phyloP scores from a whole-genome alignment of 2,888 invertebrate genomes.

The Tachina lurida region DNA sequence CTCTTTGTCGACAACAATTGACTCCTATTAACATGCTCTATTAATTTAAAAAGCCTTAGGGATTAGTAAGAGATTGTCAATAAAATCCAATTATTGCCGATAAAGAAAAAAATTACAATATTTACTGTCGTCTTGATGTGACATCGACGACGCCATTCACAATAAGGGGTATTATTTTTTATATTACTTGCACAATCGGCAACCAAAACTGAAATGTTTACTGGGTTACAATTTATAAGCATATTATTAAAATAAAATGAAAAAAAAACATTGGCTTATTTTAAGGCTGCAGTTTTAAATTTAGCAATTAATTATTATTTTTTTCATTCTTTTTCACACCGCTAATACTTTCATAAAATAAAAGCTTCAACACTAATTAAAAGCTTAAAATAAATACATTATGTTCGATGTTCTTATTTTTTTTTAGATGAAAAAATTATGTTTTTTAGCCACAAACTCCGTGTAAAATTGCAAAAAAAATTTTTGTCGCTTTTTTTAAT shows the following conservation, averaged over 20 bases:
- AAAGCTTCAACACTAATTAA: constrained; percentile 44
- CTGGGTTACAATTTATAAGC: neutral
- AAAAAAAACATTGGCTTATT: constrained; percentile 22
- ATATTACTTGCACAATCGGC: too few species aligned
- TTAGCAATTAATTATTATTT: neutral
- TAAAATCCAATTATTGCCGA: too few species aligned
- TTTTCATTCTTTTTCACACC: constrained; percentile 30
- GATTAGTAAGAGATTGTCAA: too few species aligned
- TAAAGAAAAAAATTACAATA: too few species aligned
- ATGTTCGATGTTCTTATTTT: constrained; percentile 9
- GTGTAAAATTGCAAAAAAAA: constrained; percentile 66
- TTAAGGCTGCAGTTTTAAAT: constrained; percentile 10
- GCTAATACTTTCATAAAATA: constrained; percentile 43
- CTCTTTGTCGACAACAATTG: too few species aligned
- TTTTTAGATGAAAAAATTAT: constrained; percentile 33
- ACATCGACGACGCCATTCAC: too few species aligned
- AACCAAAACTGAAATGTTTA: neutral
- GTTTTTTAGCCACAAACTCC: constrained; percentile 79
- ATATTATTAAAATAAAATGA: neutral
- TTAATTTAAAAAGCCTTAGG: too few species aligned
- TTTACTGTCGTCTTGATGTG: too few species aligned
- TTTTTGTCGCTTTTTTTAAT: constrained; percentile 31
- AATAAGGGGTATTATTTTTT: too few species aligned
- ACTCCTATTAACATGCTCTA: too few species aligned
- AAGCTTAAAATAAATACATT: constrained; percentile 40